phyloP scores from a whole-genome alignment of 2,888 invertebrate species.

The Ophioninae sp. region DNA sequence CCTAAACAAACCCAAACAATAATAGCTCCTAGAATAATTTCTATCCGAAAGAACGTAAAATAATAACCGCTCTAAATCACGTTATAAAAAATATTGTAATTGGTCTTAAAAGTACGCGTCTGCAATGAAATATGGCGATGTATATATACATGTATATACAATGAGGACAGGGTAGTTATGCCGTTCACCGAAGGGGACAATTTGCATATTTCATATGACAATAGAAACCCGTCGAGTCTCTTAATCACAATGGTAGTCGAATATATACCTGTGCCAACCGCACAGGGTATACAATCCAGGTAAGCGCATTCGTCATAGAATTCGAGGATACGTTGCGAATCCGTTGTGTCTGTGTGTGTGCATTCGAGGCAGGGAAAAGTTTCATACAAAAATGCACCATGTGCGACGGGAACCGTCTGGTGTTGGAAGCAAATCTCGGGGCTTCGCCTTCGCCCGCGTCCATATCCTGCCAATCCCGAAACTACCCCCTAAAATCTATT shows the following conservation, averaged over 20 bases:
- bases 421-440: background rate
- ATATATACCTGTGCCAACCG: background rate
- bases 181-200: background rate
- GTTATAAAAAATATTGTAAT: background rate
- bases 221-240: background rate
- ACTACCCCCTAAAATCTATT: background rate
- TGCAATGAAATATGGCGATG: background rate
- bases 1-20: no score
- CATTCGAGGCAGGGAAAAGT: background rate
- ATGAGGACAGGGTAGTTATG: background rate
- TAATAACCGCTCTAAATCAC: background rate
- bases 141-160: background rate
- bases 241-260: background rate
- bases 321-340: background rate
- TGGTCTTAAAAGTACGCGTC: background rate
- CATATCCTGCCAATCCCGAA: background rate
- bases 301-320: background rate
- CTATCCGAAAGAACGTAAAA: background rate
- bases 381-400: background rate
- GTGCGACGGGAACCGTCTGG: background rate
- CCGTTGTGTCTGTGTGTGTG: background rate
- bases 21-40: background rate
- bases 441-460: background rate
- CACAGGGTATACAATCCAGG: background rate
- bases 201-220: background rate